Evolutionary conservation across 2,113 vertebrate genomes (phyloP).

Genomic region (Barbus barbus): DNA sequence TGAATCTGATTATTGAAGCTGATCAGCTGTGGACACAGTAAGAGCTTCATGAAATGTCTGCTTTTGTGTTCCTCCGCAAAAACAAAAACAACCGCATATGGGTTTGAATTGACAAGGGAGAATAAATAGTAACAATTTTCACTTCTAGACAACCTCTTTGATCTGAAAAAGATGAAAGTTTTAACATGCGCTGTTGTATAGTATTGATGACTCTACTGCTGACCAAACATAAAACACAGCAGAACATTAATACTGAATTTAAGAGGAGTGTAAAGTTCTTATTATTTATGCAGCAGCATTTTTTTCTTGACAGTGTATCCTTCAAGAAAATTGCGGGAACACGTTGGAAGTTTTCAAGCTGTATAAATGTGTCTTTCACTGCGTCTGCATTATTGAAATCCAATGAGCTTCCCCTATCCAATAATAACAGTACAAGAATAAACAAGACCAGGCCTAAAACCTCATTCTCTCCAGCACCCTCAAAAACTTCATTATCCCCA

Average conservation of each 20-base stretch:
- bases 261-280: background rate
- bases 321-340: background rate
- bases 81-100: background rate
- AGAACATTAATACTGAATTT: background rate
- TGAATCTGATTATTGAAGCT: too few relatives aligned
- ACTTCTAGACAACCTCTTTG: too few relatives aligned
- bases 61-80: background rate
- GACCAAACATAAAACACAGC: slow-evolving; percentile 19
- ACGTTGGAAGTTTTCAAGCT: background rate
- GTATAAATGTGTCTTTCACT: background rate
- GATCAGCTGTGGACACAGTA: too few relatives aligned
- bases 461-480: slow-evolving; percentile 6
- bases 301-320: background rate
- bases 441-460: background rate
- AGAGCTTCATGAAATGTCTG: background rate
- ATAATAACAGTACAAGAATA: slow-evolving; percentile 4
- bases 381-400: background rate
- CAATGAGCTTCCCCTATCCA: slow-evolving; percentile 15
- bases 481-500: background rate
- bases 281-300: background rate
- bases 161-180: background rate
- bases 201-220: slow-evolving; percentile 9
- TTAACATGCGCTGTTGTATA: background rate
- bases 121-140: background rate
- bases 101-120: background rate